Evolutionary conservation across 2,888 invertebrate genomes (phyloP).

Genomic region (Oscheius sp.): DNA sequence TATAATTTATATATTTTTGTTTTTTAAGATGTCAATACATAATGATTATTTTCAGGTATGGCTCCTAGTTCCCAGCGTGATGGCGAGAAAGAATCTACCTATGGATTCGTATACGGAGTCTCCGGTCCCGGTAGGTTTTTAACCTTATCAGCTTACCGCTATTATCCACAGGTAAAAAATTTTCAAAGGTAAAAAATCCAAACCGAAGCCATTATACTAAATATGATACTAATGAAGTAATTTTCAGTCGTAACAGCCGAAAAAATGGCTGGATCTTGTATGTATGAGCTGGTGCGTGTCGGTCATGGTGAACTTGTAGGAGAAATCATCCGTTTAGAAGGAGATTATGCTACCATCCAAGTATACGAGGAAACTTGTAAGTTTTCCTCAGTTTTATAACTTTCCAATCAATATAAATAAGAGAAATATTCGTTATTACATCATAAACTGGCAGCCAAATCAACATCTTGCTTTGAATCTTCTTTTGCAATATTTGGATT

Average conservation of each 20-base stretch:
- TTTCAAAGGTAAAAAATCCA: too few relatives aligned
- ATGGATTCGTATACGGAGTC: slow-evolving; percentile 94
- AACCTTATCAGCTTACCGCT: not conserved
- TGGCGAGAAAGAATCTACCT: slow-evolving; percentile 71
- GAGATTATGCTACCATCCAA: slow-evolving; percentile 99
- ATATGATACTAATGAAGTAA: too few relatives aligned
- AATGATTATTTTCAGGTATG: slow-evolving; percentile 20
- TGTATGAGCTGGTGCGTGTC: slow-evolving; percentile 99
- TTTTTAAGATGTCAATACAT: not conserved
- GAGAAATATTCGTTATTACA: too few relatives aligned
- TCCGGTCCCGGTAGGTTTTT: slow-evolving; percentile 87
- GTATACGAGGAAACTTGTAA: slow-evolving; percentile 79
- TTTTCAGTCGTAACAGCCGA: slow-evolving; percentile 94
- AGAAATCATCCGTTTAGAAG: slow-evolving; percentile 98
- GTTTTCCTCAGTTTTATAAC: too few relatives aligned
- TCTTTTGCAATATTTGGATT: too few relatives aligned
- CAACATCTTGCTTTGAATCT: too few relatives aligned
- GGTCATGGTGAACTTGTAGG: slow-evolving; percentile 97
- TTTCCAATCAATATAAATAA: too few relatives aligned
- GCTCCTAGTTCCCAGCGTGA: slow-evolving; percentile 31
- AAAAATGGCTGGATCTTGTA: slow-evolving; percentile 93
- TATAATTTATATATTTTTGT: not conserved
- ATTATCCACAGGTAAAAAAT: too few relatives aligned
- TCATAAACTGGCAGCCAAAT: too few relatives aligned
- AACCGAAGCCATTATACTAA: too few relatives aligned